Base-by-base conservation (phyloP, 2,113 vertebrate genomes). In the Xiphophorus maculatus region DNA sequence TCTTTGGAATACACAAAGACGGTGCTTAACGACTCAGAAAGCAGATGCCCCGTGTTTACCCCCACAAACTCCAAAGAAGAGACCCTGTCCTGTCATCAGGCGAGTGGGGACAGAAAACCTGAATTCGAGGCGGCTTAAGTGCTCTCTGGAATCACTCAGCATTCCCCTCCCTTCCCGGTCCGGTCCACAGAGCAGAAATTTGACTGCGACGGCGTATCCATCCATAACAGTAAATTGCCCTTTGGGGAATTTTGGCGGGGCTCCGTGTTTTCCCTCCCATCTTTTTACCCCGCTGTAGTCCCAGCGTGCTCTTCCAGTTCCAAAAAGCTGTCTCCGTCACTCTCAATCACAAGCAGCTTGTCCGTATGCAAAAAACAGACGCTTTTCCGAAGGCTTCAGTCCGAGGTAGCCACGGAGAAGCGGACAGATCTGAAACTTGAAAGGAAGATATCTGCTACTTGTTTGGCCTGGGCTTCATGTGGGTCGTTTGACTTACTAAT, bases 161-260 rank as follows among this genome's bases (percentile, higher is more conserved):
- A 84, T 93, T 90, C 87, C 86, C 80, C 66, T 27, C 30, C 80
- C 81, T 81, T 79, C 80, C 80, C 81, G 66, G 77, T 82, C 78
- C 85, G 69, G 69, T 62, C 58, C 68, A 76, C 65, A 14, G 62
- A 87, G 86, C 74, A 82, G 29, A 88, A 87, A 87, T 92, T 84
- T 86, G 88, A 93, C 91, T 91, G 88, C 81, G 87, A 90, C 84
- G 82, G 82, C 60, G 82, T 85, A 86, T 91, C 93, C 91, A 90
- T 89, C 90, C 91, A 92, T 84, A 95, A 91, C 93, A 92, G 88
- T 85, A 93, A 91, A 90, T 93, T 92, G 85, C 91, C 88, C 87
- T 90, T 88, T 80, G 78, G 83, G 87, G 92, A 91, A 92, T 93
- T 58, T 89, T 92, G 86, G 83, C 37, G 12, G 83, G 80, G 75